Base-by-base conservation (phyloP, 1,140 invertebrate species). In the Camponotus pennsylvanicus region DNA sequence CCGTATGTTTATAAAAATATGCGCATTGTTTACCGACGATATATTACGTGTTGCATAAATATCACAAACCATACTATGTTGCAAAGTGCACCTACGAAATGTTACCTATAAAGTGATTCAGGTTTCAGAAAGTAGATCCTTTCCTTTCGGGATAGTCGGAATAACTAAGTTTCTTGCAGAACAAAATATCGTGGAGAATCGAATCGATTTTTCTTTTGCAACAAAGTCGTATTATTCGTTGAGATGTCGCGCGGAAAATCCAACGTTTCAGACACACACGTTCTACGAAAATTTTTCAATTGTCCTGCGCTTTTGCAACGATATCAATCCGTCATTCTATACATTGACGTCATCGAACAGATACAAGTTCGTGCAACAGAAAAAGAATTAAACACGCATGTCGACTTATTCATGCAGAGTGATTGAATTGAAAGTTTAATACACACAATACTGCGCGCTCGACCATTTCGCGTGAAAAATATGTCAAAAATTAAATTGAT, bases 341-440 rank as follows among this genome's bases (percentile, higher is more conserved):
- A 37, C 40, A 57, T 69, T 42, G 77, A 61, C 8, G 18, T 32
- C 3, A 63, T 49, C 40, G 42, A n/a, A 27, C 18, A 37, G 18
- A 42, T 1, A 45, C 13, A 21, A 61, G 18, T 75, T 61, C 5
- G 71, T 71, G 61, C 32, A 75, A 75, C 4, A 61, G 7, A 1
- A 8, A 34, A 63, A 3, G 21, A 64, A 75, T 75, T 40, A 75
- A 37, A 57, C 15, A 42, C 45, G 4, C 34, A 32, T 6, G 11
- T 34, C 4, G 11, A 45, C 18, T 83, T 83, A 45, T 59, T 82
- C 59, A 71, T 45, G 40, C 37, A 45, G 40, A 59, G 13, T 37
- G 13, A 83, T 61, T 82, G 37, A 40, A 61, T 73, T 61, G 27
- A 61, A 61, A 75, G n/a, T 49, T 83, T 75, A 73, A 83, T 83